Conservation (phyloP, 2,797 vertebrate species). For the Anolis apletophallus region DNA sequence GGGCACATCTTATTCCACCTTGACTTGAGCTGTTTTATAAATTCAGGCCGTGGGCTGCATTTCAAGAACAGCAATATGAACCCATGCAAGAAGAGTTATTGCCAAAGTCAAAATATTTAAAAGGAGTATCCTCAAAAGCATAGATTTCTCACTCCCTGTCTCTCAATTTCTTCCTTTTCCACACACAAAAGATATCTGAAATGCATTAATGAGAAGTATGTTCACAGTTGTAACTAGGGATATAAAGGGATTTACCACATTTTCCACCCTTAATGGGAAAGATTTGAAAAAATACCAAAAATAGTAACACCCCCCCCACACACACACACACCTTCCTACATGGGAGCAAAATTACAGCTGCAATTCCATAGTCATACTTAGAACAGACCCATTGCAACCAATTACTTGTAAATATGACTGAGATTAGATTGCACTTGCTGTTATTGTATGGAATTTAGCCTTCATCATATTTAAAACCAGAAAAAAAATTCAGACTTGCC, state of each 20-base stretch:
- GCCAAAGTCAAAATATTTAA: constrained; percentile 13
- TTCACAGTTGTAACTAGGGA: not conserved
- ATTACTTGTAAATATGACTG: too few relatives aligned
- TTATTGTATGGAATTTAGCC: not conserved
- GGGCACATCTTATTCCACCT: constrained; percentile 6
- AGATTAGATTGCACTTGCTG: not conserved
- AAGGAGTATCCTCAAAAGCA: not conserved
- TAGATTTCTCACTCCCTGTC: not conserved
- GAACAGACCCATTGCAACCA: too few relatives aligned
- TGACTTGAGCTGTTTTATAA: not conserved
- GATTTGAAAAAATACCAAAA: too few relatives aligned
- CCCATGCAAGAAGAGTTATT: not conserved
- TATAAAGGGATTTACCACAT: too few relatives aligned
- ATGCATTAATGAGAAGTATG: not conserved
- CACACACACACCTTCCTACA: too few relatives aligned
- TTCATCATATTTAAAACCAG: not conserved
- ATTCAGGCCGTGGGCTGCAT: not conserved
- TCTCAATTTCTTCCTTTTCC: not conserved
- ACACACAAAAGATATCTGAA: not conserved
- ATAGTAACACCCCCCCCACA: too few relatives aligned
- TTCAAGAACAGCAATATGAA: constrained; percentile 23
- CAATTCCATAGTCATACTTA: too few relatives aligned
- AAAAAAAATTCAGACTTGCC: too few relatives aligned
- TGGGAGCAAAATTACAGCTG: too few relatives aligned
- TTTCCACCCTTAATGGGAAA: not conserved